Conservation (phyloP, 2,888 invertebrate species). For the Tiliacea citrago region DNA sequence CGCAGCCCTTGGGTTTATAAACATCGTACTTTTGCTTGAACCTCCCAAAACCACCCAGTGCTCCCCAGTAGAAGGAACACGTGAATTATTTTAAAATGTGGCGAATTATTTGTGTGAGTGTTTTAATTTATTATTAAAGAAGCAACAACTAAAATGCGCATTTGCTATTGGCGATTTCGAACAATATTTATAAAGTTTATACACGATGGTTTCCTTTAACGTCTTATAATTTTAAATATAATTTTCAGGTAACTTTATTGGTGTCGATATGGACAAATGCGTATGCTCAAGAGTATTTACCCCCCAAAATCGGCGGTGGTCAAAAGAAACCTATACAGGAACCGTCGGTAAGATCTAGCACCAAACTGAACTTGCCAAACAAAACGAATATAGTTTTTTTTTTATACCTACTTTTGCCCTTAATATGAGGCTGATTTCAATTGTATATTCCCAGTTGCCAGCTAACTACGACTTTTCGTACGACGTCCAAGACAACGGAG, state of each 20-base stretch:
- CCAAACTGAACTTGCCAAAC: background rate
- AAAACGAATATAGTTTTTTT: background rate
- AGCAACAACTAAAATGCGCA: background rate
- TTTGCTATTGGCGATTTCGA: background rate
- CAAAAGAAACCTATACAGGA: slow-evolving; percentile 79
- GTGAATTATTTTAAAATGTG: slow-evolving; percentile 74
- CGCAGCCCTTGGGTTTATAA: slow-evolving; percentile 82
- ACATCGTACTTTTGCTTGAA: slow-evolving; percentile 69
- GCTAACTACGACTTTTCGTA: slow-evolving; percentile 92
- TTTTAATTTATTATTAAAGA: background rate
- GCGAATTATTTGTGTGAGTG: slow-evolving; percentile 82
- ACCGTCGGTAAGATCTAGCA: slow-evolving; percentile 76
- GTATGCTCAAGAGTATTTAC: slow-evolving; percentile 88
- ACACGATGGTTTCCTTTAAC: background rate
- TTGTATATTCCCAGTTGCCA: slow-evolving; percentile 83
- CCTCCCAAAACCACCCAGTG: slow-evolving; percentile 71
- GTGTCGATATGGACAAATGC: slow-evolving; percentile 81
- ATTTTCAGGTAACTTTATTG: slow-evolving; percentile 76
- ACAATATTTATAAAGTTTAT: background rate
- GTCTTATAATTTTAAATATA: background rate
- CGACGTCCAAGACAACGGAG: slow-evolving; percentile 91
- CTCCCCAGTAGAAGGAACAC: slow-evolving; percentile 66
- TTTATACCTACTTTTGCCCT: background rate
- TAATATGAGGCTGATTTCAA: background rate
- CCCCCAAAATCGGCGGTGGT: slow-evolving; percentile 84